Conservation (phyloP, 35 echinoderm and acorn worm genomes). For the Apostichopus parvimensis region DNA sequence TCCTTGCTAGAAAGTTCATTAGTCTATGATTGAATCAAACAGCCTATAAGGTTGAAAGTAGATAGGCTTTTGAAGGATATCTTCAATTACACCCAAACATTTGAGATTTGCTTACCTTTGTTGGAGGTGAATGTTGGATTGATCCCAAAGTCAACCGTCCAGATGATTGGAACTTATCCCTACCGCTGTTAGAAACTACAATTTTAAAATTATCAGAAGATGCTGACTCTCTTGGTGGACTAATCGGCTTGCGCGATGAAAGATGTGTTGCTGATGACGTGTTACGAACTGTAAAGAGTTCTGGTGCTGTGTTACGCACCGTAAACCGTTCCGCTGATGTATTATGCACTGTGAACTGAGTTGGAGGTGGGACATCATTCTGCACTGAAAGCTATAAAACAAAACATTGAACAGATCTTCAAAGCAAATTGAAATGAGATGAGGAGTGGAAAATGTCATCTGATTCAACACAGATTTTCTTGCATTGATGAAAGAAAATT, state of each 20-base stretch:
- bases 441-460: no score
- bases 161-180: conserved; percentile 9
- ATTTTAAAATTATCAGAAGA: neutral
- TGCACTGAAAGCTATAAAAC: conserved; percentile 15
- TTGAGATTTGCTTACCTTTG: conserved; percentile 4
- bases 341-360: conserved; percentile 21
- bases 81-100: no score
- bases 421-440: neutral
- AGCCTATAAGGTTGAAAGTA: no score
- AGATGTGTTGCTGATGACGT: conserved; percentile 30
- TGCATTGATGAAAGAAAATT: no score
- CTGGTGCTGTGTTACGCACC: neutral
- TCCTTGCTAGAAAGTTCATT: no score
- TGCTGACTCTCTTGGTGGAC: neutral
- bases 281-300: conserved; percentile 24
- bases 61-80: no score
- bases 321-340: neutral
- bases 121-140: neutral
- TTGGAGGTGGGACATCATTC: neutral
- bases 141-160: conserved; percentile 27
- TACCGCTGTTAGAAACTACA: conserved; percentile 9
- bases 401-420: neutral
- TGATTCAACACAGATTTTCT: no score
- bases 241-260: neutral
- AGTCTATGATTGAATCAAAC: no score